These are phyloP conservation scores for Morone chrysops DNA, from an alignment of 2,113 vertebrate species.

Conservation along the genomic window DNA sequence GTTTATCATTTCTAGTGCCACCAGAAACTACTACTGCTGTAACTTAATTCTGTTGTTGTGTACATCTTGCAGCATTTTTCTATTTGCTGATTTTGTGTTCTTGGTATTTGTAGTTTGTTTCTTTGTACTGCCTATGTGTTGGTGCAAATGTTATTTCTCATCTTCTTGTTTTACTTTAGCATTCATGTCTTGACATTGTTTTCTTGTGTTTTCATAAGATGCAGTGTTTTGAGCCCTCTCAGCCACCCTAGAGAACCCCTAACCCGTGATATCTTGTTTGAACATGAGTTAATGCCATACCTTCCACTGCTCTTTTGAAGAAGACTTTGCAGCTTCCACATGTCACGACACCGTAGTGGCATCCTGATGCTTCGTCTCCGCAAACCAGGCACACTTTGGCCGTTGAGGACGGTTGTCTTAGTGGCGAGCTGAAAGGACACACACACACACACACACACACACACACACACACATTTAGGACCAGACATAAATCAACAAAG, in stretches of 20 bases:
- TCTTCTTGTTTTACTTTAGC: neutral
- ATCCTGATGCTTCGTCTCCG: slow-evolving; percentile 97
- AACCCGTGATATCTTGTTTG: neutral
- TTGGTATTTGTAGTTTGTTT: neutral
- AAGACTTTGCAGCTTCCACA: slow-evolving; percentile 99
- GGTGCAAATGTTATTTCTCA: neutral
- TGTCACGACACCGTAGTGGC: slow-evolving; percentile 98
- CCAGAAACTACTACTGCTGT: neutral
- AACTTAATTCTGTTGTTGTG: neutral
- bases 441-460: slow-evolving; percentile 42
- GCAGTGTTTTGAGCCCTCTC: neutral
- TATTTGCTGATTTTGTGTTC: neutral
- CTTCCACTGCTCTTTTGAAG: slow-evolving; percentile 99
- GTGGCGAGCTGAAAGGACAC: slow-evolving; percentile 88
- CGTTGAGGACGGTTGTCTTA: slow-evolving; percentile 95
- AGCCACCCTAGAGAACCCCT: neutral
- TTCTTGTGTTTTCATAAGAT: slow-evolving; percentile 1
- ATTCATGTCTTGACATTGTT: neutral
- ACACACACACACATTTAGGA: slow-evolving; percentile 57
- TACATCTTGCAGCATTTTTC: neutral
- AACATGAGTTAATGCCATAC: slow-evolving; percentile 73
- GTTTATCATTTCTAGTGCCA: neutral
- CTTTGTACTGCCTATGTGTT: neutral
- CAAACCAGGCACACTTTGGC: slow-evolving; percentile 99
- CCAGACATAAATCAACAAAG: slow-evolving; percentile 35